Percentiles rank a stretch among this genome's conserved stretches.
Conservation (phyloP, 2,797 vertebrate genomes). For the Sylvia borin region DNA sequence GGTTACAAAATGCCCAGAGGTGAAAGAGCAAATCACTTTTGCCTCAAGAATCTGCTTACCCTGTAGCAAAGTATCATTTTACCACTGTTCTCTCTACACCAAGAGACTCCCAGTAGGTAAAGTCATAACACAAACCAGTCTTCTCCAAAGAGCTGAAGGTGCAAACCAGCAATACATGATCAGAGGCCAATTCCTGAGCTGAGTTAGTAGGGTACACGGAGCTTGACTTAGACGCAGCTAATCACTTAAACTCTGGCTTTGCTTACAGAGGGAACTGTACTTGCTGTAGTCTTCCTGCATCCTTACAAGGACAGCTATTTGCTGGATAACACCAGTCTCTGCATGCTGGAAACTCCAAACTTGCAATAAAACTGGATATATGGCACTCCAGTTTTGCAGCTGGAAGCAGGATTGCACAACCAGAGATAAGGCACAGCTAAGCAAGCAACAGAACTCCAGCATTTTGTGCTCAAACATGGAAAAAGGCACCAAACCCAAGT, state of each 20-base stretch:
- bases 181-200: background rate
- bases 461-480: background rate
- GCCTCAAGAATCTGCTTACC: background rate
- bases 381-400: background rate
- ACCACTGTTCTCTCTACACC: background rate
- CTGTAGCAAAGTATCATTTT: background rate
- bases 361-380: background rate
- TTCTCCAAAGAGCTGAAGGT: background rate
- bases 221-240: conserved; percentile 23
- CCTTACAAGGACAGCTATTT: conserved; percentile 39
- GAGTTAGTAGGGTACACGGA: background rate
- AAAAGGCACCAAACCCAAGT: background rate
- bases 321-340: background rate
- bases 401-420: background rate
- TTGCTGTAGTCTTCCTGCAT: background rate
- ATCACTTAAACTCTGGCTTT: conserved; percentile 22
- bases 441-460: background rate
- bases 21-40: conserved; percentile 20
- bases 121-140: background rate
- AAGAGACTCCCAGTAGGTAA: background rate
- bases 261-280: background rate
- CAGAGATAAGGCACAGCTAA: conserved; percentile 17
- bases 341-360: background rate
- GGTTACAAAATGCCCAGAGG: background rate
- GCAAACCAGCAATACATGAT: background rate